These are phyloP conservation scores for Chalcosyrphus nemorum DNA, from an alignment of 2,888 invertebrate genomes.

Conservation along the genomic window DNA sequence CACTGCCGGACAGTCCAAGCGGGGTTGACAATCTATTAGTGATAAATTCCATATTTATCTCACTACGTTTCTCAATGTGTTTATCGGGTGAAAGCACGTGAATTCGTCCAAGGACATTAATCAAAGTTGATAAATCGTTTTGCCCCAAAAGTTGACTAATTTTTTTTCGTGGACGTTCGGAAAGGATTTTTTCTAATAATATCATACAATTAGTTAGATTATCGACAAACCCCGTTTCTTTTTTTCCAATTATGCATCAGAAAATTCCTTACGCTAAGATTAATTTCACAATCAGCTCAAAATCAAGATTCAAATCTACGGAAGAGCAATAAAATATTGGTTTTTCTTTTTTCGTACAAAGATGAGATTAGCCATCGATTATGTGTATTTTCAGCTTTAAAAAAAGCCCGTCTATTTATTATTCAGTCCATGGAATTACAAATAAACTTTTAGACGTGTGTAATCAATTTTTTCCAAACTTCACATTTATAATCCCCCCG, in stretches of 20 bases:
- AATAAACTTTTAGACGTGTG: conserved; percentile 29
- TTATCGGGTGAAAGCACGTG: conserved; percentile 9
- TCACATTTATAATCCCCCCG: conserved; percentile 17
- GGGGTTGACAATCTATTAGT: conserved; percentile 21
- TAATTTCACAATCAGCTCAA: not conserved
- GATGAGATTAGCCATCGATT: too few relatives aligned
- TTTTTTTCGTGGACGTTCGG: not conserved
- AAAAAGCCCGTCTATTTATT: too few relatives aligned
- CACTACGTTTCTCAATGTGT: not conserved
- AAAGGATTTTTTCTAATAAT: not conserved
- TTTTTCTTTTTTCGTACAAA: too few relatives aligned
- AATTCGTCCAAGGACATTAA: conserved; percentile 40
- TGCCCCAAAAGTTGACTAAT: not conserved
- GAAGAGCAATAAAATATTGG: too few relatives aligned
- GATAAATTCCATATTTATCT: conserved; percentile 24
- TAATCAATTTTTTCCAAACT: conserved; percentile 29
- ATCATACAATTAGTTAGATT: conserved; percentile 27
- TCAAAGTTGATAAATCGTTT: conserved; percentile 48
- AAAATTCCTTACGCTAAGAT: conserved; percentile 3
- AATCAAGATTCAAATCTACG: too few relatives aligned
- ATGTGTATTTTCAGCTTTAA: too few relatives aligned
- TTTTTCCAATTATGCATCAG: not conserved
- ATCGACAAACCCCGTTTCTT: not conserved
- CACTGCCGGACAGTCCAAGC: not conserved
- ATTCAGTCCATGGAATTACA: conserved; percentile 13